Base-by-base conservation (phyloP, 2,888 invertebrate genomes). In the Drosophila robusta region DNA sequence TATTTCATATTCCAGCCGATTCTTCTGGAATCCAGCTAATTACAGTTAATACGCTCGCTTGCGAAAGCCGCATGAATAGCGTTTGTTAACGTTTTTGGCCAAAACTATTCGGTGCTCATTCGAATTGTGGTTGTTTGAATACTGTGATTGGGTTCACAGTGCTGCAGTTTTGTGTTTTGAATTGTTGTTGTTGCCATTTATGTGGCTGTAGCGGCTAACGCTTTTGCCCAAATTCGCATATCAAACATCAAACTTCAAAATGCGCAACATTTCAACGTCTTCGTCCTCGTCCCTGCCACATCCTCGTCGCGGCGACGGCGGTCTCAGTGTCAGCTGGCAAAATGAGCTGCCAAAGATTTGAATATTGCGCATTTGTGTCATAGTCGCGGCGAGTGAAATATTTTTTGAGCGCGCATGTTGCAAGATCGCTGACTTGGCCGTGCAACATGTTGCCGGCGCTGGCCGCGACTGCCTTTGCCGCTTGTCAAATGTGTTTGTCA, bases 201-300 rank as follows among this genome's bases (percentile, higher is more conserved):
- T 47, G 77, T 65, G 68, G 67, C 61, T 70, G 47, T 29, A 46
- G 63, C 70, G 64, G 58, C 51, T 83, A 79, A 78, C 80, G 86
- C 80, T 78, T 84, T 70, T 85, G 80, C 76, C 84, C 88, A 85
- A 85, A 88, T 86, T 70, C 78, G 84, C 84, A 85, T 85, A 85
- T 85, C 84, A 78, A 64, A 70, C 86, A 87, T 87, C 87, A 80
- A 75, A 60, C 75, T 68, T 76, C 74, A 85, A 83, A 77, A 75
- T 85, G 72, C 66, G 72, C 85, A 83, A 77, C 87, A 78, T 87
- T 84, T 87, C 82, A 77, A 81, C 76, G 80, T 75, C 45, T 61
- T 46, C 45, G 50, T 54, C 49, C 47, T 29, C 49, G 51, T 45
- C 14, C 18, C 57, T 7, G 5, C 18, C 16, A 18, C 11, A 14